Evolutionary conservation across 2,113 vertebrate species (phyloP).

Genomic region (Varanus salvator): DNA sequence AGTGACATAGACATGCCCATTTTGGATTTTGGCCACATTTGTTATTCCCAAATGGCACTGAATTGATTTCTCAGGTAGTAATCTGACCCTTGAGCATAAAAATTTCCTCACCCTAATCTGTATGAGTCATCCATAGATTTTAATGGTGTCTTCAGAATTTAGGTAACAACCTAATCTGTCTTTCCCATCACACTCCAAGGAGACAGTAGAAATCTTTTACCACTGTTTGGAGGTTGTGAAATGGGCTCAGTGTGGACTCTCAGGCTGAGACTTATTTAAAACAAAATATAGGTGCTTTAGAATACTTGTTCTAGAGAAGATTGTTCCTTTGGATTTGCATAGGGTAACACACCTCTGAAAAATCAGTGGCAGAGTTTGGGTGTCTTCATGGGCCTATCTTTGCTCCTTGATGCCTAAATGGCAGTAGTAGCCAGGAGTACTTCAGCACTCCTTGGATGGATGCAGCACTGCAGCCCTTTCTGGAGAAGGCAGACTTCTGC

Average conservation of each 20-base stretch:
- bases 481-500: background rate
- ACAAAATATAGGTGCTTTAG: background rate
- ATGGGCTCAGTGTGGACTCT: background rate
- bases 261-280: background rate
- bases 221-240: background rate
- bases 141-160: background rate
- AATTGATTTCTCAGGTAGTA: too few species aligned
- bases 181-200: too few species aligned
- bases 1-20: too few species aligned
- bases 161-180: background rate
- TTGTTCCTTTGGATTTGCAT: background rate
- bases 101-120: too few species aligned
- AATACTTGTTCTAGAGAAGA: background rate
- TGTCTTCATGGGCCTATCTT: background rate
- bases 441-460: background rate
- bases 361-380: background rate
- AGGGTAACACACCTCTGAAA: background rate
- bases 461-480: background rate
- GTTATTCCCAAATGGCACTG: too few species aligned
- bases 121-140: too few species aligned
- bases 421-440: background rate
- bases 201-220: background rate
- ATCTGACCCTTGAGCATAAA: too few species aligned
- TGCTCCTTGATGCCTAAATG: background rate
- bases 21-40: too few species aligned